phyloP scores from a whole-genome alignment of 1,140 invertebrate genomes.

The Babylonia areolata region DNA sequence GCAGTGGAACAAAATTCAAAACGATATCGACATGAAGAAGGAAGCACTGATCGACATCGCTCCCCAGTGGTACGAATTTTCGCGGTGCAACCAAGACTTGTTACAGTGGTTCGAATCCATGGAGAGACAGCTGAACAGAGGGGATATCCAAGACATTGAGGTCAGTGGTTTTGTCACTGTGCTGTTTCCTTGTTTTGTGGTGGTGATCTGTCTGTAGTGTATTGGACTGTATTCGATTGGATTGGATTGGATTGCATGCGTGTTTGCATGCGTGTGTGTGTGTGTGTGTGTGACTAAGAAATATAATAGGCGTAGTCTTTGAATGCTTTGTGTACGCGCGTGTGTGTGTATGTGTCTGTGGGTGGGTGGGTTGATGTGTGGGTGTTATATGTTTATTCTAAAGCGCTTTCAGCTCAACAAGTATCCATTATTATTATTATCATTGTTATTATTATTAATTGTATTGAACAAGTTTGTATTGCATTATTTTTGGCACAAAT shows the following conservation, averaged over 20 bases:
- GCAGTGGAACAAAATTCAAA: neutral
- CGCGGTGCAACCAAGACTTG: conserved; percentile 49
- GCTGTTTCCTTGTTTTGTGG: no score
- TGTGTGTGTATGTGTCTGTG: conserved; percentile 13
- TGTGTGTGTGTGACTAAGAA: no score
- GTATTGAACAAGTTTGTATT: no score
- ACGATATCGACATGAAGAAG: conserved; percentile 53
- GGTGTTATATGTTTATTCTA: no score
- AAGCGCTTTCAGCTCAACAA: no score
- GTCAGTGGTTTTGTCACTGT: conserved; percentile 33
- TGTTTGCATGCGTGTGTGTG: conserved; percentile 24
- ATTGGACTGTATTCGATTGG: neutral
- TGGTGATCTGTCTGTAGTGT: no score
- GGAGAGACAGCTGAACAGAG: conserved; percentile 40
- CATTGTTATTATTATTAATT: no score
- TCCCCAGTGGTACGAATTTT: conserved; percentile 54
- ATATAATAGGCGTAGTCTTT: no score
- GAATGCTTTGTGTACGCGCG: neutral
- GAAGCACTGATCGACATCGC: conserved; percentile 46
- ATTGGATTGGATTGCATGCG: neutral
- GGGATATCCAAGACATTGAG: conserved; percentile 40
- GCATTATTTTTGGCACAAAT: no score
- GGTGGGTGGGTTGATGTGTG: neutral
- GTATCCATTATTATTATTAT: no score
- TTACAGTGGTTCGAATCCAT: conserved; percentile 54